Conservation (phyloP, 2,797 vertebrate species). For the Epinephelus coioides region DNA sequence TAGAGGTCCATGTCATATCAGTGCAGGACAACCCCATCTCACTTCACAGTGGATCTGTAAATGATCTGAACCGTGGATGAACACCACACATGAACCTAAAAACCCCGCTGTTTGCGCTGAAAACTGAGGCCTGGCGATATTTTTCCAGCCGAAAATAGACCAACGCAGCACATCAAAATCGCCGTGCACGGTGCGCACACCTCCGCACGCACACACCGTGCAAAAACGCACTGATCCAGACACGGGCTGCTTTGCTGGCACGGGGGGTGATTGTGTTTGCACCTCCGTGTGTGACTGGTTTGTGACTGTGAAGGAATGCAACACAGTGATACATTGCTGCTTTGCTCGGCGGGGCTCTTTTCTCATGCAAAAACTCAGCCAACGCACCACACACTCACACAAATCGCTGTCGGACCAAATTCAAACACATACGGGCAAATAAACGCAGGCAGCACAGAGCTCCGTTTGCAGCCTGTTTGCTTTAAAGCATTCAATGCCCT, state of each 20-base stretch:
- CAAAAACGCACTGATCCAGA: conserved; percentile 31
- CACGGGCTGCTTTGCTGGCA: conserved; percentile 44
- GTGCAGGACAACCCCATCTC: conserved; percentile 8
- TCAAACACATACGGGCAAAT: conserved; percentile 45
- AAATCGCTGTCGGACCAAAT: conserved; percentile 34
- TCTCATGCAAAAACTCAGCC: conserved; percentile 22
- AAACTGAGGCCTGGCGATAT: conserved; percentile 37
- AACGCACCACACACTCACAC: conserved; percentile 19
- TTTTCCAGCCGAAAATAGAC: conserved; percentile 46
- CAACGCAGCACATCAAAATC: conserved; percentile 21
- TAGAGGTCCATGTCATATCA: background rate
- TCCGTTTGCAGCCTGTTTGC: conserved; percentile 24
- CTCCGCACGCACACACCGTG: background rate
- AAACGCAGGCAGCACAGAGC: conserved; percentile 7
- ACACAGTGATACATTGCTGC: conserved; percentile 29
- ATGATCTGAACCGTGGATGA: background rate
- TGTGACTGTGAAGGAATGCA: conserved; percentile 77
- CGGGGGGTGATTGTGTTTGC: conserved; percentile 54
- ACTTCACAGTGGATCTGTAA: conserved; percentile 6
- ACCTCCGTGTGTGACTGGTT: conserved; percentile 33
- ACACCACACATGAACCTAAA: background rate
- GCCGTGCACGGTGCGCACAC: conserved; percentile 17
- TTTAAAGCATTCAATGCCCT: conserved; percentile 11
- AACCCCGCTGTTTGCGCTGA: background rate
- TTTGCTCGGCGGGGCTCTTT: background rate